Evolutionary conservation across 2,888 invertebrate species (phyloP), one percentile per base, ranked within the genome.

Genomic region (Nasonovia ribisnigri): DNA sequence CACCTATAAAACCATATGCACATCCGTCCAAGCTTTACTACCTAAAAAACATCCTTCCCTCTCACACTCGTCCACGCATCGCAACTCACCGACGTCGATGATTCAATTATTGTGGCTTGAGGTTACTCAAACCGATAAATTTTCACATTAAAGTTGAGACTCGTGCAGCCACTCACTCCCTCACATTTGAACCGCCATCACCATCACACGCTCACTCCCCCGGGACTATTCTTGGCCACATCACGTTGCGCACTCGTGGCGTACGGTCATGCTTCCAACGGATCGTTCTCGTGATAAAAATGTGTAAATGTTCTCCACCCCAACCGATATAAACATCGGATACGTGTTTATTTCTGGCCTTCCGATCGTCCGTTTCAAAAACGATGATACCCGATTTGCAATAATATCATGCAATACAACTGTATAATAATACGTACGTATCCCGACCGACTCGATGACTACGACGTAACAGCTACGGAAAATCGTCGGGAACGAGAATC

Each of bases 51-150:
- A 90, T 89, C 54, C 36, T 84, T 29, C 20, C 46, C 36, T 26
- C 36, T 10, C 54, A 43, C 51, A 51, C 20, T 84, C n/a, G 6
- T 6, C 88, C 3, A 10, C 3, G 4, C 48, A 26, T 8, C 29
- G 6, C 26, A 26, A 8, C 36, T 77, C 89, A 6, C n/a, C 11
- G 26, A 57, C 43, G 43, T 86, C 90, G 46, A 90, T 51, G 46
- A 90, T 90, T 93, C 90, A 93, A 93, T 93, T 51, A 90, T 93
- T 84, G 36, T 90, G 57, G 36, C 36, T 3, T 36, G 26, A 90
- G 48, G 84, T 90, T 48, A 86, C 84, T 67, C 86, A 36, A 87
- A 86, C 90, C 86, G 84, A 93, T 93, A 93, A 90, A 90, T 86
- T 90, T 93, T 93, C 60, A 42, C 42, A 90, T 87, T 43, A 67